Evolutionary conservation across 1,140 invertebrate species (phyloP), one percentile per base, ranked within the genome.

Genomic region (Zelostemma sp.): DNA sequence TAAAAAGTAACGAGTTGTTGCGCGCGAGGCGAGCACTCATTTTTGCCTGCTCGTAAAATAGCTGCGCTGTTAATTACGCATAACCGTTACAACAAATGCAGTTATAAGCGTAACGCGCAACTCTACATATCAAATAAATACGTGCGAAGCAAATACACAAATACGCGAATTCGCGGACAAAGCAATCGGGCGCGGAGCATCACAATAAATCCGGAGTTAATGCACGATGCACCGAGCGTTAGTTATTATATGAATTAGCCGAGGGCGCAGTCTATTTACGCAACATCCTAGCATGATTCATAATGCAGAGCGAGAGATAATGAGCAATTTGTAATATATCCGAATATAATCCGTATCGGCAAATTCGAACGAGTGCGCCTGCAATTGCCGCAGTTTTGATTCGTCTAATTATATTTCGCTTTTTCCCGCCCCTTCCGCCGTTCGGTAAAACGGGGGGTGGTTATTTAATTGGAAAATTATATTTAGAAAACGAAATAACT

Each of bases 321-420:
- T 84, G 77, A 83, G 80, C 79, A 83, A 82, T 84, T 81, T 82
- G 82, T 80, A 82, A 82, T 81, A 76, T 78, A 82, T 80, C 75
- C 56, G 75, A 75, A 78, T 79, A 77, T 80, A 80, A 83, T 80
- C 68, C 69, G 68, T 47, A 40, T 25, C 17, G 25, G 6, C 28
- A 31, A 57, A 64, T 31, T 53, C 48, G 41, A 56, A 64, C 56
- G 48, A 65, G 51, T 41, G 49, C 47, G 31, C 8, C 43, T 47
- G 33, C 48, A 40, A 50, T 49, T 28, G 38, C 49, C 31, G 48
- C 12, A 19, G 2, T 41, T 8, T 31, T 31, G 40, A 55, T 60
- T 41, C 47, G 51, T 56, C 38, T 8, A 28, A 54, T 53, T 53
- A 45, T 45, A 55, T 53, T 64, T 51, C 47, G 9, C 51, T 33